Percentiles rank a stretch among this genome's conserved stretches.
These are phyloP conservation scores for Uria aalge DNA, from an alignment of 2,113 vertebrate genomes.

Conservation along the genomic window DNA sequence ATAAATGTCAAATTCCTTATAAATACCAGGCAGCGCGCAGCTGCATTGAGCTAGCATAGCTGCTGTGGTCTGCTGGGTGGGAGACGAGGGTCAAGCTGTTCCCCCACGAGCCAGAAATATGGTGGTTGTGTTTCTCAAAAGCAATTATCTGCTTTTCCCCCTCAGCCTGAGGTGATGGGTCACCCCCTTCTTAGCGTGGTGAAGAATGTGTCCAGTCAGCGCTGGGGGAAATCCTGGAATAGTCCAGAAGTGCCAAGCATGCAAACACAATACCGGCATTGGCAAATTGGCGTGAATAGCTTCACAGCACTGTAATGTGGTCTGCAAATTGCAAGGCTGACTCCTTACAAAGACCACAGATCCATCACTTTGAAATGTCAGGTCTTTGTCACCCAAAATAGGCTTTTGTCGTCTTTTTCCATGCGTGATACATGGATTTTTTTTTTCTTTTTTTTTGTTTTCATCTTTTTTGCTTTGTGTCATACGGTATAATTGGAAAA, in stretches of 20 bases:
- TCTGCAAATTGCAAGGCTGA: slow-evolving; percentile 26
- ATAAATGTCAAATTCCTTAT: slow-evolving; percentile 64
- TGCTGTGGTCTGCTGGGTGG: neutral
- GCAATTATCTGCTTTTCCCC: neutral
- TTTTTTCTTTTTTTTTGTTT: neutral
- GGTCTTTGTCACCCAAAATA: slow-evolving; percentile 26
- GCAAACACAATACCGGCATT: neutral
- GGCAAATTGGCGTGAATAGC: neutral
- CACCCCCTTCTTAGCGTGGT: neutral
- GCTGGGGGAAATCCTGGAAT: slow-evolving; percentile 1
- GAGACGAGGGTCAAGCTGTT: neutral
- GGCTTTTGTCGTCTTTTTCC: slow-evolving; percentile 28
- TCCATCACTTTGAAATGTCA: slow-evolving; percentile 49
- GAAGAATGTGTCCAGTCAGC: slow-evolving; percentile 44
- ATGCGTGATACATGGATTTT: neutral
- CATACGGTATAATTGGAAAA: neutral
- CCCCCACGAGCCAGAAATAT: neutral
- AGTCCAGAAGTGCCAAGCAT: slow-evolving; percentile 4
- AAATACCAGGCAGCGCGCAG: neutral
- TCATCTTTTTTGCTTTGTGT: neutral
- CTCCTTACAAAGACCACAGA: slow-evolving; percentile 35
- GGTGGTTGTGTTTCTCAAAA: neutral
- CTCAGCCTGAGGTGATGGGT: neutral
- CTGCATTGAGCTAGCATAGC: neutral
- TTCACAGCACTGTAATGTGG: neutral